phyloP scores from a whole-genome alignment of 92 coral and sea anemone genomes.

The Virgularia gustaviana region DNA sequence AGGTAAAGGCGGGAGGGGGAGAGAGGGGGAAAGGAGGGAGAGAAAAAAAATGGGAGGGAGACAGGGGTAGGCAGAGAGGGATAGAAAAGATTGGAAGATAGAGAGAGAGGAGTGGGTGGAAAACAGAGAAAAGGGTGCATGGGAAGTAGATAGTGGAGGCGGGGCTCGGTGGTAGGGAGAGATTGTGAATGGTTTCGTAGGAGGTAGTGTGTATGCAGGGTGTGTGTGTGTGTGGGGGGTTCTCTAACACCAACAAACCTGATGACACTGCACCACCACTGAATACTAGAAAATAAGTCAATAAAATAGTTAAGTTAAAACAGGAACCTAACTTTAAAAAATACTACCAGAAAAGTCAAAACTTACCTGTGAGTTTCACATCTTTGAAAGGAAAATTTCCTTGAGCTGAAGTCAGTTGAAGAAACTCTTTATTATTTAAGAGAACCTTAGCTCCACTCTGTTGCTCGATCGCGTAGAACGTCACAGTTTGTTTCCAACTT shows the following conservation, averaged over 20 bases:
- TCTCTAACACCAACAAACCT: background rate
- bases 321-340: constrained; percentile 1
- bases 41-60: too few species aligned
- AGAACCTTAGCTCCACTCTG: constrained; percentile 50
- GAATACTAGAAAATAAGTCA: background rate
- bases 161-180: too few species aligned
- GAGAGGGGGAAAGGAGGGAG: too few species aligned
- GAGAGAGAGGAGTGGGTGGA: too few species aligned
- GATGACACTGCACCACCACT: constrained; percentile 15
- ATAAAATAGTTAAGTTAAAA: background rate
- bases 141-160: too few species aligned
- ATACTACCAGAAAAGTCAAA: constrained; percentile 8
- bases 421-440: constrained; percentile 60
- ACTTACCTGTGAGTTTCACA: constrained; percentile 68
- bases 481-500: constrained; percentile 38
- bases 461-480: constrained; percentile 64
- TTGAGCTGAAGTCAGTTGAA: constrained; percentile 59
- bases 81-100: too few species aligned
- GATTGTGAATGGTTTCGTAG: too few species aligned
- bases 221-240: background rate
- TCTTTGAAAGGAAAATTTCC: constrained; percentile 52
- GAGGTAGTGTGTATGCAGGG: background rate
- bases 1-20: too few species aligned
- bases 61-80: too few species aligned
- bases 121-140: too few species aligned